phyloP scores from a whole-genome alignment of 2,113 vertebrate species.

The Prochilodus magdalenae region DNA sequence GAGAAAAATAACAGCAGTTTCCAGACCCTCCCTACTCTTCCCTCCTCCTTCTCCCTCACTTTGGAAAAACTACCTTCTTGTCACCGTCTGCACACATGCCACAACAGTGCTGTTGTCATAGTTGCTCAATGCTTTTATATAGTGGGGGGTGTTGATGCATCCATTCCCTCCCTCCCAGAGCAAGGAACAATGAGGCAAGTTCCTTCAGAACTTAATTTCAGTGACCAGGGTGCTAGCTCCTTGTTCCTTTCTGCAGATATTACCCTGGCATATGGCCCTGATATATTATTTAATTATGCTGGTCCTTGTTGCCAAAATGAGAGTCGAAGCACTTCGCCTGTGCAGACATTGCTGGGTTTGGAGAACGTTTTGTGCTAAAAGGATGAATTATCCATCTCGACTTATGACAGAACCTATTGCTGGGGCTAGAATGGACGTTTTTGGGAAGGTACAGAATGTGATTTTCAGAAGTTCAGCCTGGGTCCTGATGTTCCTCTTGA shows the following conservation, averaged over 20 bases:
- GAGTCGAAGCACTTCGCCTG: background rate
- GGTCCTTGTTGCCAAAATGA: no score
- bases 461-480: background rate
- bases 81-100: background rate
- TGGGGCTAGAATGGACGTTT: background rate
- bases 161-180: background rate
- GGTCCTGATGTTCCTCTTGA: background rate
- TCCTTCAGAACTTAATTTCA: background rate
- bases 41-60: background rate
- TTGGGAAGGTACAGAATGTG: constrained; percentile 12
- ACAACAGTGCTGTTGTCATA: background rate
- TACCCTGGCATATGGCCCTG: background rate
- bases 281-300: background rate
- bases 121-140: background rate
- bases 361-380: background rate
- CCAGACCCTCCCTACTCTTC: constrained; percentile 25
- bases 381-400: background rate
- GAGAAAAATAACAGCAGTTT: constrained; percentile 29
- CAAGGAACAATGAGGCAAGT: background rate
- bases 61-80: constrained; percentile 28
- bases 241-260: background rate
- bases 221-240: constrained; percentile 9
- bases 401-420: background rate
- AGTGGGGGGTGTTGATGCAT: background rate
- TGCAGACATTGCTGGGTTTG: background rate